Base-by-base conservation (phyloP, 2,797 vertebrate species). In the Hemibagrus guttatus region DNA sequence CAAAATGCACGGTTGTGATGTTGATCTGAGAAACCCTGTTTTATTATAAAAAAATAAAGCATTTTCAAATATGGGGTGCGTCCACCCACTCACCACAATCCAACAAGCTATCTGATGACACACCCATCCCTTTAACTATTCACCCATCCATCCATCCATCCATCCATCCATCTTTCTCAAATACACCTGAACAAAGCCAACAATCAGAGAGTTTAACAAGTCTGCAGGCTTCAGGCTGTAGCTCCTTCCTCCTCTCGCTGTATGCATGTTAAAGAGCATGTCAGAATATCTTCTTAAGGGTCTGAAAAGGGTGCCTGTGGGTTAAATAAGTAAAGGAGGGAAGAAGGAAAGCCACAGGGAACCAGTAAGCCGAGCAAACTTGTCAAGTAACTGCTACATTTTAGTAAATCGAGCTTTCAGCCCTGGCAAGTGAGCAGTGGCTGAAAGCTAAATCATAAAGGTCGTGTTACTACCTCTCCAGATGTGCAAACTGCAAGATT, bases 401-500 rank as follows among this genome's bases (percentile, higher is more conserved):
- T 96, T 66, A 95, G 93, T 94, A 94, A 91, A 91, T 95, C 92
- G 92, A 92, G 94, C 93, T 93, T 95, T 95, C 94, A 95, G 93
- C 92, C 90, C 91, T 94, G 93, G 93, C 89, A 79, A 84, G 78
- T 87, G 69, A 86, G 78, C 86, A 89, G 66, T 89, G 91, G 88
- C 92, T 95, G 95, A 95, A 96, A 95, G 95, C 90, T 28, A 87
- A 90, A 89, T 82, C 46, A 52, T 46, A 87, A 85, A 90, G 92
- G 86, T 91, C 66, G 94, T 93, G 93, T 96, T 93, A 96, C 92
- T 93, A 95, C 96, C 95, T 97, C 93, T 95, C 95, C 97, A 95
- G 94, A 98, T 99, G 98, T 99, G 98, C 98, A 99, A 99, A 99
- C 96, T 92, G 98, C 98, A 99, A 99, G 95, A 96, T 97, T 97